Base-by-base conservation (phyloP, 2,888 invertebrate genomes). In the Agonopterix arenella region DNA sequence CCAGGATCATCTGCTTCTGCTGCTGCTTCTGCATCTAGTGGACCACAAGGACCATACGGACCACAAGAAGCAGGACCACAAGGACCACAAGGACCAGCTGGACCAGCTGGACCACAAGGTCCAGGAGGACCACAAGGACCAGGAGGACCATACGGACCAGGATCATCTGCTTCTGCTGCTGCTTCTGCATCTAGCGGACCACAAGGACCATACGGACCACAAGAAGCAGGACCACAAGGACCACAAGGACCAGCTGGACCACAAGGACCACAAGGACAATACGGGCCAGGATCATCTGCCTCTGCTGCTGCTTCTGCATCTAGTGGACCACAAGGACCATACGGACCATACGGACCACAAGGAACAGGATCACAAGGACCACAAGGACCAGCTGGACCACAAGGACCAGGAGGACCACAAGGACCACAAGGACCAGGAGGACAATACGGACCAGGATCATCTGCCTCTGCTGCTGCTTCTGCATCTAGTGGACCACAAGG, bases 11-110 rank as follows among this genome's bases (percentile, higher is more conserved):
- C 54, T 45, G 41, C 46, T 11, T 41, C 46, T n/a, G 45, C 46
- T 46, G 36, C 42, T 37, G 10, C 36, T 13, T 49, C 53, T 36
- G 51, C 45, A 11, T 11, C 43, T 13, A 13, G 43, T 7, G 43
- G 43, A 13, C 11, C n/a, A n/a, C n/a, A n/a, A n/a, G n/a, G n/a
- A n/a, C n/a, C n/a, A n/a, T n/a, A n/a, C n/a, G n/a, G n/a, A n/a
- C n/a, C 43, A 43, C 9, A 28, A 3, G 49, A 47, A 40, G n/a
- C 38, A 46, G 48, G 43, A 37, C 36, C 8, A 46, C 11, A 50
- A 18, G 43, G 50, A 44, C 10, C 51, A 16, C 54, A 51, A 16
- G 54, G 52, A 11, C 18, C 51, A 11, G 28, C 44, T 11, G 47
- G 48, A 46, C 42, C 48, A 9, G 44, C 4, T 46, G 18, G 18